Conservation (phyloP, 1,140 invertebrate genomes). For the Papilio xuthus region DNA sequence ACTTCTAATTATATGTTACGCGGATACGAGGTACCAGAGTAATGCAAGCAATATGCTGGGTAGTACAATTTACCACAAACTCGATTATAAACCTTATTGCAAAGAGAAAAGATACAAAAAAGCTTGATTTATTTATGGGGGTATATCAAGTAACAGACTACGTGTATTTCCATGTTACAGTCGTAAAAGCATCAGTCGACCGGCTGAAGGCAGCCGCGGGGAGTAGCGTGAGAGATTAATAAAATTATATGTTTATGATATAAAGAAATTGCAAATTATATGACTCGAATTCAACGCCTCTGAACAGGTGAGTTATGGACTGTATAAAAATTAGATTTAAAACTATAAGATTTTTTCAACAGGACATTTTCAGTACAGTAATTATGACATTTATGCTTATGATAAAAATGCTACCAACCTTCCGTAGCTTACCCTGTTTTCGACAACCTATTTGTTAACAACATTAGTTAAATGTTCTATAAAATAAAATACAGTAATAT, state of each 20-base stretch:
- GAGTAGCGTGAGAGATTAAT: conserved; percentile 44
- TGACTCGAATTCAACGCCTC: neutral
- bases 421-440: too few relatives aligned
- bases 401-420: too few relatives aligned
- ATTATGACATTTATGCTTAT: too few relatives aligned
- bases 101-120: conserved; percentile 34
- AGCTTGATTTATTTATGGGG: conserved; percentile 17
- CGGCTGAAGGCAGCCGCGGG: conserved; percentile 40
- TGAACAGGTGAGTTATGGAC: neutral
- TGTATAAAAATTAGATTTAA: neutral
- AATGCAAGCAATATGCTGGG: conserved; percentile 4
- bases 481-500: too few relatives aligned
- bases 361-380: too few relatives aligned
- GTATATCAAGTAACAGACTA: conserved; percentile 5
- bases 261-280: conserved; percentile 7
- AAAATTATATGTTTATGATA: conserved; percentile 42
- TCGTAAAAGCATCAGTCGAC: conserved; percentile 45
- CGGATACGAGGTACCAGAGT: neutral
- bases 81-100: conserved; percentile 37
- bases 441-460: too few relatives aligned
- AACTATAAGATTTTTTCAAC: neutral
- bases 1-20: conserved; percentile 49
- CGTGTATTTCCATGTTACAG: conserved; percentile 40
- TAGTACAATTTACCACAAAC: conserved; percentile 13
- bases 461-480: too few relatives aligned